Evolutionary conservation across 2,797 vertebrate genomes (phyloP), one percentile per base, ranked within the genome.

Genomic region (Botia almorhae): DNA sequence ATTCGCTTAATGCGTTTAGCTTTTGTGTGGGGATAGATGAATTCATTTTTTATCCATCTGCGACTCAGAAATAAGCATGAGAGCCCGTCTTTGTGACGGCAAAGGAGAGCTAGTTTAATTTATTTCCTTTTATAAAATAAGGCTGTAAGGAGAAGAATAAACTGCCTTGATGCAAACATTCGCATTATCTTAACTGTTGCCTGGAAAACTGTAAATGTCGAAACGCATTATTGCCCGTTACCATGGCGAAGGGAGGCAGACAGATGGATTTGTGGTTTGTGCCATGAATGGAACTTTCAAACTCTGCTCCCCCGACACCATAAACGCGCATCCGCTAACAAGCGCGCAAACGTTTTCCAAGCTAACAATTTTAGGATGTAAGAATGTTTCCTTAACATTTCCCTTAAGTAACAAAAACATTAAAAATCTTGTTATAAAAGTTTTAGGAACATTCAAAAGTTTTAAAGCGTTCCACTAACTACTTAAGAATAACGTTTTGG

Each of bases 291-390:
- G 64, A 61, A 81, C 29, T 85, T 85, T 71, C n/a, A 48, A 69
- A 78, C 63, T 71, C 43, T 19, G 11, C 23, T 71, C 21, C 55
- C 69, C 60, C 17, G 39, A 46, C 48, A 51, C 63, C 58, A 71
- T 58, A 81, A 77, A 76, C 69, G 69, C 53, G 48, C 53, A 39
- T 17, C 43, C 76, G 56, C 75, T 89, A 87, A 91, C 90, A 90
- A 91, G 90, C 12, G 91, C 89, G 87, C 90, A 91, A 76, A 89
- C 90, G 82, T 92, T 88, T 81, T 90, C 89, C 33, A 1, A 33
- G 33, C 33, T 33, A 33, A 33, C 33, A 33, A 33, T 33, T 33
- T 33, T 33, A 33, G 33, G 4, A 3, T 33, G 33, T 33, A 33
- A 33, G 33, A 33, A 33, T 33, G 33, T 33, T 33, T 33, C 33